A percentile compares a stretch with the other conserved stretches of the same genome.
These are phyloP conservation scores for Acanthococcus lagerstroemiae DNA, from an alignment of 2,888 invertebrate genomes.

Conservation along the genomic window DNA sequence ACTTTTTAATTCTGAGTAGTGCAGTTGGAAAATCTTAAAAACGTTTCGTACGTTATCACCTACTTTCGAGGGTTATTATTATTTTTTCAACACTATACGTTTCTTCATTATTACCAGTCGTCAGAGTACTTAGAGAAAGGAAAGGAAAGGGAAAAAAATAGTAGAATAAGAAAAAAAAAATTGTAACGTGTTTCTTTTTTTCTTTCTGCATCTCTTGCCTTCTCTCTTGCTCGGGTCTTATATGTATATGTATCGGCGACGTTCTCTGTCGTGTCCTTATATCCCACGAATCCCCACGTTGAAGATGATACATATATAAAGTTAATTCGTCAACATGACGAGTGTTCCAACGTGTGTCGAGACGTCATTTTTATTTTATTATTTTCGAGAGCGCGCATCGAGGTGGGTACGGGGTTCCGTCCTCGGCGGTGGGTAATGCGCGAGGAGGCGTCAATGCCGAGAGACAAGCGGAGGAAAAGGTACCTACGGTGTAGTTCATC, in stretches of 20 bases:
- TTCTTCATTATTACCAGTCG: constrained; percentile 21
- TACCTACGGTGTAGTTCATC: not conserved
- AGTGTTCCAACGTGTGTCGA: constrained; percentile 20
- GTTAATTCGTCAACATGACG: constrained; percentile 27
- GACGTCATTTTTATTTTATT: constrained; percentile 14
- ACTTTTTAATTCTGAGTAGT: no score
- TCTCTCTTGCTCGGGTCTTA: no score
- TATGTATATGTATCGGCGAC: constrained; percentile 1
- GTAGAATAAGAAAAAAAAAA: no score
- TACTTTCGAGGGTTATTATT: constrained; percentile 20
- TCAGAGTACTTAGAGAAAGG: constrained; percentile 3
- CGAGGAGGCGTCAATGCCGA: constrained; percentile 1
- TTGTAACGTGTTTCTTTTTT: constrained; percentile 25
- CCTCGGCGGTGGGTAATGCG: not conserved
- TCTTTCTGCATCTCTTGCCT: not conserved
- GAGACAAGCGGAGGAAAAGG: not conserved
- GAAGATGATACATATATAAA: constrained; percentile 26
- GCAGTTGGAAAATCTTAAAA: no score
- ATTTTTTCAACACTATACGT: not conserved
- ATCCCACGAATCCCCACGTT: constrained; percentile 25
- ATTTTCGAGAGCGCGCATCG: not conserved
- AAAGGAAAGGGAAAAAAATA: no score
- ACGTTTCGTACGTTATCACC: constrained; percentile 19
- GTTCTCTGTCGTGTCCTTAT: not conserved
- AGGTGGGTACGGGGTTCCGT: not conserved